phyloP scores from a whole-genome alignment of 2,113 vertebrate genomes.

The Ahaetulla prasina region DNA sequence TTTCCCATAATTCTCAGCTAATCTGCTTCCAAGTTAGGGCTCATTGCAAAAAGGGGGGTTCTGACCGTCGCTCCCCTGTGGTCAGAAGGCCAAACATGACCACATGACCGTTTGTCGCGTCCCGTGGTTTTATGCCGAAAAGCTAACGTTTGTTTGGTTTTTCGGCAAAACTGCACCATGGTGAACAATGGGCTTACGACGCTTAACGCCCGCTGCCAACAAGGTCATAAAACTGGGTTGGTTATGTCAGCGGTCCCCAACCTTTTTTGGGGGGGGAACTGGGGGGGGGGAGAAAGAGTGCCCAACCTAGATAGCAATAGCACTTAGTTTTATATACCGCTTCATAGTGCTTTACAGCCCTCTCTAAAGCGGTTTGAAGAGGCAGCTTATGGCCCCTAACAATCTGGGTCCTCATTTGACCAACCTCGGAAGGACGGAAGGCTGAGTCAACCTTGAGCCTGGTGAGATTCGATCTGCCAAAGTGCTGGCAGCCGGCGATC shows the following conservation, averaged over 20 bases:
- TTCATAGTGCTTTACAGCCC: too few species aligned
- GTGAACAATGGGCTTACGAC: neutral
- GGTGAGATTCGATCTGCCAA: too few species aligned
- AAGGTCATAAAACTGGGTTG: neutral
- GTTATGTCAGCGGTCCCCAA: neutral
- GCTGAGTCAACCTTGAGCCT: too few species aligned
- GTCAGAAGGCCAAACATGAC: neutral
- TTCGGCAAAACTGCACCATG: neutral
- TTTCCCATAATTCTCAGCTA: neutral
- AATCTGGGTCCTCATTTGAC: too few species aligned
- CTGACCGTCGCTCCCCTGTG: too few species aligned
- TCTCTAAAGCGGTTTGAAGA: too few species aligned
- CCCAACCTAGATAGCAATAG: neutral
- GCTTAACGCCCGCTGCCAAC: neutral
- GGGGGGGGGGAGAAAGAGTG: too few species aligned
- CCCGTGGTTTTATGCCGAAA: neutral
- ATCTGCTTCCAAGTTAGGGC: neutral
- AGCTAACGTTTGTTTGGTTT: neutral
- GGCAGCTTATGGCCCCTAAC: too few species aligned
- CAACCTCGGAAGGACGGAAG: too few species aligned
- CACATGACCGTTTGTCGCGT: rapidly evolving
- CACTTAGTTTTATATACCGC: too few species aligned
- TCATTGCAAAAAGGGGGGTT: neutral
- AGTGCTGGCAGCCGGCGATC: too few species aligned
- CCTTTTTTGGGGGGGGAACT: too few species aligned